Base-by-base conservation (phyloP, 2,888 invertebrate species). In the Luperina nickerlii region DNA sequence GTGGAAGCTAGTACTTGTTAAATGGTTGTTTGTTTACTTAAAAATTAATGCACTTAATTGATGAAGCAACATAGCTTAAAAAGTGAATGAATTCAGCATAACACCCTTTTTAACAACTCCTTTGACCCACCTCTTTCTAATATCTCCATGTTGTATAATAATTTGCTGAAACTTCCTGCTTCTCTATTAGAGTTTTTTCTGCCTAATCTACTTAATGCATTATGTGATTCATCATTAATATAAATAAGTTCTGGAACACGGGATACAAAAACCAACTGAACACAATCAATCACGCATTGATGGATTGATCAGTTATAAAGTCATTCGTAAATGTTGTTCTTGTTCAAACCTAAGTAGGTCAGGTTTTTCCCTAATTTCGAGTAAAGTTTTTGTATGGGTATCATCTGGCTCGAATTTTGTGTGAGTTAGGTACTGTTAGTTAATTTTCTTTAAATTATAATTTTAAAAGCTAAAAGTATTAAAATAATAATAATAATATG, bases 271-370 rank as follows among this genome's bases (percentile, higher is more conserved):
- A 86, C 73, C 76, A 74, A 70, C 68, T 62, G 66, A 89, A 82
- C 84, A 73, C 82, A 89, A 93, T 94, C 93, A 90, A 93, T 94
- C 94, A 93, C 75, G 85, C 86, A 89, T 87, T 93, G 93, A 93
- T 92, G 89, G 92, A 93, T 93, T 88, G 89, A 67, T 80, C 75
- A 70, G 80, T 86, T 88, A 74, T 57, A 76, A 85, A 85, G 83
- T 88, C 77, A 71, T 79, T 84, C 63, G 76, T 85, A 78, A 73
- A 81, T 72, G 45, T 81, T 77, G 13, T 72, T 74, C 42, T 72
- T 76, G n/a, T 62, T 48, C 45, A 60, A 82, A 73, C 62, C 66
- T 74, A 67, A 65, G 60, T 32, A 67, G 18, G 32, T 18, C 70
- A 54, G 11, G 68, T 74, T 63, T 27, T 45, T 69, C 15, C 54